These are phyloP conservation scores for Neuroterus valhalla DNA, from an alignment of 1,140 invertebrate genomes.

Conservation along the genomic window DNA sequence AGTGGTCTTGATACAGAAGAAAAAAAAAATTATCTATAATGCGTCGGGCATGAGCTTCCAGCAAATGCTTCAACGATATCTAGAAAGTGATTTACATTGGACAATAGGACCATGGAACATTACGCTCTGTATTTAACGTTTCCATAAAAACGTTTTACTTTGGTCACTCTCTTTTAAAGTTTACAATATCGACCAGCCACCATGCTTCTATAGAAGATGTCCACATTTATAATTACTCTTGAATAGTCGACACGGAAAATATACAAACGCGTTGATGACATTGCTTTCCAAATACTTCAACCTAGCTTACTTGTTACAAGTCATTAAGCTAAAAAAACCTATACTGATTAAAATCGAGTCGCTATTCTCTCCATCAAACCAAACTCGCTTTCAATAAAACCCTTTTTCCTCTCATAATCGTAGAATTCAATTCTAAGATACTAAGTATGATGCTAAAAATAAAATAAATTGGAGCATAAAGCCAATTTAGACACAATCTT, in stretches of 20 bases:
- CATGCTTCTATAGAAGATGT: slow-evolving; percentile 24
- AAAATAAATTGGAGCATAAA: no score
- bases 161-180: slow-evolving; percentile 61
- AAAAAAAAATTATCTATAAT: slow-evolving; percentile 46
- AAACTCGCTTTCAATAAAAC: slow-evolving; percentile 2
- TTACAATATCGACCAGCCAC: slow-evolving; percentile 49
- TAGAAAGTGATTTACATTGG: slow-evolving; percentile 56
- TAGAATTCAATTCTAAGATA: background rate
- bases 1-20: slow-evolving; percentile 45
- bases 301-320: slow-evolving; percentile 18
- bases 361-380: background rate
- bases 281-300: slow-evolving; percentile 23
- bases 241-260: slow-evolving; percentile 27
- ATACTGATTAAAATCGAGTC: slow-evolving; percentile 21
- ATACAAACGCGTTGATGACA: slow-evolving; percentile 24
- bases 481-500: background rate
- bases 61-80: slow-evolving; percentile 50
- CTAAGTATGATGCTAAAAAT: no score
- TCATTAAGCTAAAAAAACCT: slow-evolving; percentile 24
- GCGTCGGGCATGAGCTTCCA: slow-evolving; percentile 37
- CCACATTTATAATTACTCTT: slow-evolving; percentile 26
- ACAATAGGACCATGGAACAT: slow-evolving; percentile 50
- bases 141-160: slow-evolving; percentile 58
- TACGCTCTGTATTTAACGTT: slow-evolving; percentile 50
- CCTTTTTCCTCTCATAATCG: slow-evolving; percentile 36